Conservation (phyloP, 2,888 invertebrate species). For the Lordiphosa fenestrarum region DNA sequence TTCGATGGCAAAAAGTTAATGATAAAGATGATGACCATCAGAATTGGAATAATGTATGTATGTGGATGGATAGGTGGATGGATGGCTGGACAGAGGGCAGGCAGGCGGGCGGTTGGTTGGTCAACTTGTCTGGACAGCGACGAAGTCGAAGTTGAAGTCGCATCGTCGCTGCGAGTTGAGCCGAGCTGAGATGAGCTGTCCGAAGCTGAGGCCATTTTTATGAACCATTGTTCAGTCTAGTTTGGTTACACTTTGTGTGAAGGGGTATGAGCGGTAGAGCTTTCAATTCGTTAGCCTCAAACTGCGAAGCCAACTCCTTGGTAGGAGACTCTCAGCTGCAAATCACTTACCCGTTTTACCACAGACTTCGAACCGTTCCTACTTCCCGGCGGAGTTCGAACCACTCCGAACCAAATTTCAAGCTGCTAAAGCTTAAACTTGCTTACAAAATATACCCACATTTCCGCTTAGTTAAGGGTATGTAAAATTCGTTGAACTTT, state of each 20-base stretch:
- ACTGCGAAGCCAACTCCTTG: too few species aligned
- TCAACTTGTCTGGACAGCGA: conserved; percentile 16
- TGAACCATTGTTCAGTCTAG: conserved; percentile 62
- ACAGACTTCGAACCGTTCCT: too few species aligned
- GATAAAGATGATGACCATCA: conserved; percentile 69
- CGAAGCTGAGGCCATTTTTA: conserved; percentile 56
- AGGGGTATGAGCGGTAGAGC: too few species aligned
- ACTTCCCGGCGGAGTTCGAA: too few species aligned
- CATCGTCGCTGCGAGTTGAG: conserved; percentile 20
- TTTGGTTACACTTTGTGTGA: conserved; percentile 17
- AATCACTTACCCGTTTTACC: too few species aligned
- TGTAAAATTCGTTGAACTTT: not conserved
- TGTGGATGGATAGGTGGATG: conserved; percentile 41
- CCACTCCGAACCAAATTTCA: too few species aligned
- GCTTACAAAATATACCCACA: too few species aligned
- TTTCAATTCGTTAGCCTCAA: too few species aligned
- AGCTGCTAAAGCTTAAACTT: too few species aligned
- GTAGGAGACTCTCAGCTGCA: too few species aligned
- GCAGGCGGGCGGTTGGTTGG: conserved; percentile 14
- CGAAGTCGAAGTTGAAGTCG: conserved; percentile 15
- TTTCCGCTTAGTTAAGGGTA: too few species aligned
- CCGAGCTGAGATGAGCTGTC: conserved; percentile 43
- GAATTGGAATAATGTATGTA: conserved; percentile 67
- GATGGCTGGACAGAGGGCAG: conserved; percentile 52
- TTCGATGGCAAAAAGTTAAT: conserved; percentile 70